Percentiles rank a stretch among this genome's conserved stretches.
These are phyloP conservation scores for Amphimedon queenslandica DNA, from an alignment of 37 sponge, comb jelly and placozoan species.

Conservation along the genomic window DNA sequence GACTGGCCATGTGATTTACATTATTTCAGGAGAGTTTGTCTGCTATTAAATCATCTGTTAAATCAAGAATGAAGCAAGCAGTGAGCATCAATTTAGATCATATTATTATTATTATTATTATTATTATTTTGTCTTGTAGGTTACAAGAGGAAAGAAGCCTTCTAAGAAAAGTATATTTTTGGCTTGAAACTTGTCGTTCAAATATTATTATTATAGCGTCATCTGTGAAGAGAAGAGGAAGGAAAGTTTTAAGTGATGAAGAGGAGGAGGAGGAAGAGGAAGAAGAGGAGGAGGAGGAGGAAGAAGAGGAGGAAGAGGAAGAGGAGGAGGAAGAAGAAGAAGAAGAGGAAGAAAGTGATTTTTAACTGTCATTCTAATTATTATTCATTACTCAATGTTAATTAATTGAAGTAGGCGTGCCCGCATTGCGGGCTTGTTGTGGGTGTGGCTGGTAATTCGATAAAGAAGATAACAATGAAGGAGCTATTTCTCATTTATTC, in stretches of 20 bases:
- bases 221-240: not conserved
- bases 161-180: not conserved
- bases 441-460: too few species aligned
- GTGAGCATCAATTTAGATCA: too few species aligned
- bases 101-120: too few species aligned
- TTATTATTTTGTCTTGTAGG: too few species aligned
- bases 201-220: not conserved
- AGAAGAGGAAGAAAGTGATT: not conserved
- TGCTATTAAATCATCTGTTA: conserved; percentile 67
- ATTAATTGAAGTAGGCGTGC: too few species aligned
- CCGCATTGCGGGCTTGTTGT: too few species aligned
- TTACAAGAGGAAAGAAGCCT: not conserved
- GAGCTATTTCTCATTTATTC: too few species aligned
- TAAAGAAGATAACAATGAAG: too few species aligned
- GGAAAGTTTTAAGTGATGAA: conserved; percentile 17
- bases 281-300: not conserved
- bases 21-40: conserved; percentile 48
- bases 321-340: conserved; percentile 29
- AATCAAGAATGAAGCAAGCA: too few species aligned
- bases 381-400: not conserved
- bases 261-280: conserved; percentile 22
- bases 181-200: not conserved
- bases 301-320: not conserved
- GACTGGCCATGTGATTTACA: not conserved
- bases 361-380: not conserved